Base-by-base conservation (phyloP, 2,113 vertebrate genomes). In the Actinemys pallida region DNA sequence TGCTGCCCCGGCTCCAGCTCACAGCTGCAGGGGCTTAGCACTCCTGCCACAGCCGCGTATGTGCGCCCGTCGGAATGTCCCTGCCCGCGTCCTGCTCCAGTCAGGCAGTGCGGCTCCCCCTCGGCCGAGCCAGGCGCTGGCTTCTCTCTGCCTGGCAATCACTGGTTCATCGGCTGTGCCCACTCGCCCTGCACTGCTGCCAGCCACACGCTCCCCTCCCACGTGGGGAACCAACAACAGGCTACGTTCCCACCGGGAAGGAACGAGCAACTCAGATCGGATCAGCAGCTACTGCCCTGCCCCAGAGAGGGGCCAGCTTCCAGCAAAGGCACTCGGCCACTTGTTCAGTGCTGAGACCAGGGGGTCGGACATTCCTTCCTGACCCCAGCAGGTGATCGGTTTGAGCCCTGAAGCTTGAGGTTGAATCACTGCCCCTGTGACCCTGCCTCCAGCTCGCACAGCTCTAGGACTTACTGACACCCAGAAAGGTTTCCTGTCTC, bases 11-110 rank as follows among this genome's bases (percentile, higher is more conserved):
- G 81, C 72, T 84, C 81, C 91, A 79, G 56, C 42, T 50, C 7
- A 6, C 86, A 88, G 91, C 86, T 92, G 86, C 86, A 31, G 50
- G 81, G 81, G 57, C 72, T 92, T 92, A 88, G 56, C 81, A 5
- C 57, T 6, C 27, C 78, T 3, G 35, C 24, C 17, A 29, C n/a
- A 49, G n/a, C 52, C 72, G 24, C 78, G 17, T 17, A 10, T 0
- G 29, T 19, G 78, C n/a, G 3, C n/a, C 75, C 25, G 76, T 78
- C 50, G 35, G 45, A 87, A 54, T 49, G 56, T 27, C 72, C 88
- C 86, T 24, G 29, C 50, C 5, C 20, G 31, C 2, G 16, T 27
- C 69, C 54, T 4, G 29, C 83, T 75, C 78, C 27, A 8, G 45
- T 1, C 45, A 2, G 78, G 45, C 25, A 29, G 45, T 8, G 76